Evolutionary conservation across 1,140 invertebrate species (phyloP).

Genomic region (Melipona quadrifasciata): DNA sequence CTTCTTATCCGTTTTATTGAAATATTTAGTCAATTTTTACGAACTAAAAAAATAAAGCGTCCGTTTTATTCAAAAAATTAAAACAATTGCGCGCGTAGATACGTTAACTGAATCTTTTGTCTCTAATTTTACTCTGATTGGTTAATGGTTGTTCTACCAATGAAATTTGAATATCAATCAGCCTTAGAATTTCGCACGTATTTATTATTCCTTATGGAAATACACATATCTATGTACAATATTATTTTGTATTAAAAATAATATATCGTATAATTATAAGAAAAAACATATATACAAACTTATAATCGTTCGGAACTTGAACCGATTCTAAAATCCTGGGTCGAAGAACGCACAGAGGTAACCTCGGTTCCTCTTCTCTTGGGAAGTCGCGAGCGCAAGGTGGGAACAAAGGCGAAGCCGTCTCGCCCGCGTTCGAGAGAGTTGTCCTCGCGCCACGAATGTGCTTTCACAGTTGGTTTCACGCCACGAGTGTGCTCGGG

Average conservation of each 20-base stretch:
- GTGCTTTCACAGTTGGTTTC: too few species aligned
- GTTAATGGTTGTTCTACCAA: background rate
- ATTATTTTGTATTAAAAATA: background rate
- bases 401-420: too few species aligned
- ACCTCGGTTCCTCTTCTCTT: too few species aligned
- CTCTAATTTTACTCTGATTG: background rate
- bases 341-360: too few species aligned
- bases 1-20: background rate
- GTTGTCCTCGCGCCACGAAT: too few species aligned
- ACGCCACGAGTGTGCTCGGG: too few species aligned
- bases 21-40: background rate
- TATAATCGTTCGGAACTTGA: too few species aligned
- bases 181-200: background rate
- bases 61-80: background rate
- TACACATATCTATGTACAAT: background rate
- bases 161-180: background rate
- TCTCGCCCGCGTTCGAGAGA: too few species aligned
- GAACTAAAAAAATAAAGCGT: background rate
- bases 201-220: background rate
- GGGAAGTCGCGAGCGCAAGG: too few species aligned
- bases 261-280: background rate
- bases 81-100: background rate
- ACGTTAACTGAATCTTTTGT: too few species aligned
- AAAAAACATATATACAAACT: background rate
- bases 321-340: too few species aligned